Conservation (phyloP, 2,797 vertebrate genomes). For the Oreonectes daqikongensis region DNA sequence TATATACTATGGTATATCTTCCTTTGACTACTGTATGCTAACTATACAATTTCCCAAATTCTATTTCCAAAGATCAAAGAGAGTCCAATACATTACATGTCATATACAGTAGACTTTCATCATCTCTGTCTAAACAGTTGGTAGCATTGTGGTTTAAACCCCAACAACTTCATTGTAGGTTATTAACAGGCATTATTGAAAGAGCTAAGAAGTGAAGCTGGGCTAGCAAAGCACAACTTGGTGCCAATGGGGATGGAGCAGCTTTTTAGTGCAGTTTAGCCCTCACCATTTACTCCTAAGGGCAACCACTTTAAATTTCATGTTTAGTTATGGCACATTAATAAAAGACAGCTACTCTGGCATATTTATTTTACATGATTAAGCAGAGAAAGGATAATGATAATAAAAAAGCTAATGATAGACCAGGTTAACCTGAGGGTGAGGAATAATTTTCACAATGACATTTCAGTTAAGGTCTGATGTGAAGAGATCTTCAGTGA, state of each 20-base stretch:
- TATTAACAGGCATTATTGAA: slow-evolving; percentile 45
- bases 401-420: slow-evolving; percentile 26
- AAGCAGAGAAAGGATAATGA: slow-evolving; percentile 32
- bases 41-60: slow-evolving; percentile 1
- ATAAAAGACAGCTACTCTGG: slow-evolving; percentile 30
- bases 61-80: slow-evolving; percentile 1
- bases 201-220: slow-evolving; percentile 7
- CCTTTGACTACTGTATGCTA: too few species aligned
- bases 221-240: slow-evolving; percentile 20
- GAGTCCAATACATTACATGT: slow-evolving; percentile 37
- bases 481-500: background rate
- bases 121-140: slow-evolving; percentile 15
- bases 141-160: slow-evolving; percentile 20
- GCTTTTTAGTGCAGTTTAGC: slow-evolving; percentile 40
- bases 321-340: slow-evolving; percentile 46
- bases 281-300: slow-evolving; percentile 24
- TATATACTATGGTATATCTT: too few species aligned
- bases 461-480: background rate
- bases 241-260: slow-evolving; percentile 6
- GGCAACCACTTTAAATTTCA: slow-evolving; percentile 30
- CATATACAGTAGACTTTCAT: slow-evolving; percentile 1
- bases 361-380: slow-evolving; percentile 49
- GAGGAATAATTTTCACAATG: background rate
- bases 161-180: slow-evolving; percentile 37
- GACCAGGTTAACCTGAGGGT: slow-evolving; percentile 29